Evolutionary conservation across 2,888 invertebrate species (phyloP).

Genomic region (Iselma pallidipennis): DNA sequence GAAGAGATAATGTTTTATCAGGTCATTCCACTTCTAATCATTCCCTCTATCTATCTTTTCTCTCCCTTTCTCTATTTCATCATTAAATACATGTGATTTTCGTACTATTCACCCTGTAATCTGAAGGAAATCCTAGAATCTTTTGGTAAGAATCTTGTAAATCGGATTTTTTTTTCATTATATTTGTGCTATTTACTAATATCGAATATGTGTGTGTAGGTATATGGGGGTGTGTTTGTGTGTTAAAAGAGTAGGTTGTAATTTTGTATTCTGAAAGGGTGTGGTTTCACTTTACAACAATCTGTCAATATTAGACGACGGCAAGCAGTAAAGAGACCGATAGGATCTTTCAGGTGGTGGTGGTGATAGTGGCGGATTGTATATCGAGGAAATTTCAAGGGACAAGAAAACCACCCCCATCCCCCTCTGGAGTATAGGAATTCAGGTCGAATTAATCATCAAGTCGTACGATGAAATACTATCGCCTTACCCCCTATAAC

Average conservation of each 20-base stretch:
- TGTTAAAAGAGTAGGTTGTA: neutral
- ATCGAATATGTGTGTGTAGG: too few species aligned
- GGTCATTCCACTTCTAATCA: neutral
- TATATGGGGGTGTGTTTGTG: too few species aligned
- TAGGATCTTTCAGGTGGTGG: neutral
- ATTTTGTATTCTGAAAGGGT: neutral
- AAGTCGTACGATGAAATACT: too few species aligned
- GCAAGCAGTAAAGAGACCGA: neutral
- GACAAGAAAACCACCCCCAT: neutral
- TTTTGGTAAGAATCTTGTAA: too few species aligned
- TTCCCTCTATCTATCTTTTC: too few species aligned
- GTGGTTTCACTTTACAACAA: neutral
- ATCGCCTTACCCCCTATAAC: too few species aligned
- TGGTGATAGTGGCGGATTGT: too few species aligned
- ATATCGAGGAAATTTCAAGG: neutral
- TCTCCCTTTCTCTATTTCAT: neutral
- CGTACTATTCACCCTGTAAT: neutral
- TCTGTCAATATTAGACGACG: neutral
- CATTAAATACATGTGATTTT: too few species aligned
- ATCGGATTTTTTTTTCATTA: too few species aligned
- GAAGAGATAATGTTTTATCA: neutral
- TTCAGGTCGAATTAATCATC: neutral
- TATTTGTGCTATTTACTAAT: too few species aligned
- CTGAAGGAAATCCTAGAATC: too few species aligned
- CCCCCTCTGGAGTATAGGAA: neutral